Conservation (phyloP, 2,888 invertebrate species). For the Drosophila subquinaria region DNA sequence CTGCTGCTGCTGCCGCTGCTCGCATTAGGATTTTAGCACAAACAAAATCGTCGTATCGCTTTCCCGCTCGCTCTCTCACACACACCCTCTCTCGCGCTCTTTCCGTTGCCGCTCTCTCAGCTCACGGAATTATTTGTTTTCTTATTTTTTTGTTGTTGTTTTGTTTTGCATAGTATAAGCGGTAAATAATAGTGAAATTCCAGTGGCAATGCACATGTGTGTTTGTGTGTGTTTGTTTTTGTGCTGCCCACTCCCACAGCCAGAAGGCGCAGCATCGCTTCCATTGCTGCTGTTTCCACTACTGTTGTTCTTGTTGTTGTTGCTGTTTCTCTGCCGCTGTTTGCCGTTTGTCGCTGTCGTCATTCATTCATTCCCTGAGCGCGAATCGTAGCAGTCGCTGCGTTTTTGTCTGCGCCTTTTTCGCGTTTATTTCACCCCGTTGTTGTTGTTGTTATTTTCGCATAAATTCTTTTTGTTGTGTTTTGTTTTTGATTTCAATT, state of each 20-base stretch:
- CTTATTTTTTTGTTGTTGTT: conserved; percentile 26
- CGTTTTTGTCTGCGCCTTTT: conserved; percentile 25
- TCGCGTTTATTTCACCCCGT: conserved; percentile 23
- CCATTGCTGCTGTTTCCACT: conserved; percentile 1
- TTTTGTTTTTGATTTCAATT: conserved; percentile 58
- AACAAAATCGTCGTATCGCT: conserved; percentile 41
- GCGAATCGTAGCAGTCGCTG: conserved; percentile 53
- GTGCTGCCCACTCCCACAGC: conserved; percentile 48
- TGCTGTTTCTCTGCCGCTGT: conserved; percentile 8
- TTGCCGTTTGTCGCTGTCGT: conserved; percentile 41
- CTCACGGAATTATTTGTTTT: conserved; percentile 9
- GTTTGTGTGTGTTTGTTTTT: conserved; percentile 38
- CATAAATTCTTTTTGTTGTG: conserved; percentile 10
- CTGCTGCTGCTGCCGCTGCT: conserved; percentile 47
- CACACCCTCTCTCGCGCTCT: neutral
- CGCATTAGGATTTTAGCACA: conserved; percentile 51
- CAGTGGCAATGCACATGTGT: conserved; percentile 37
- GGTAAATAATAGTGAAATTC: conserved; percentile 74
- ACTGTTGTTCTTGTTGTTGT: conserved; percentile 17
- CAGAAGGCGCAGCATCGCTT: conserved; percentile 51
- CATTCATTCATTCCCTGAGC: conserved; percentile 68
- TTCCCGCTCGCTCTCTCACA: neutral
- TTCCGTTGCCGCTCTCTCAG: conserved; percentile 8
- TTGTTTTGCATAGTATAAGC: conserved; percentile 44
- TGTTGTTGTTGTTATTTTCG: conserved; percentile 22